phyloP scores from a whole-genome alignment of 2,797 vertebrate genomes.

The Sparus aurata region DNA sequence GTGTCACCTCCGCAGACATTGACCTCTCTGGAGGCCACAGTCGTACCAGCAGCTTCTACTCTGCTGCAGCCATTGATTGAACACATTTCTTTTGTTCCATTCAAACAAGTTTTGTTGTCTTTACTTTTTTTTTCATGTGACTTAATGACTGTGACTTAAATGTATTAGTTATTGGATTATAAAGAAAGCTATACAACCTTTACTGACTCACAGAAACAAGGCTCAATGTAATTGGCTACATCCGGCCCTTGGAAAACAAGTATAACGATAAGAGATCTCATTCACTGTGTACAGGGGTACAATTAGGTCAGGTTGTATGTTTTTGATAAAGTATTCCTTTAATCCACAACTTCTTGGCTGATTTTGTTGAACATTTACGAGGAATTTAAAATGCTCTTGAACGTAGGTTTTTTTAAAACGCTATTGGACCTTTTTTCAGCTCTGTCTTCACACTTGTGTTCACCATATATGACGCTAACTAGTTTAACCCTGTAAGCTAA shows the following conservation, averaged over 20 bases:
- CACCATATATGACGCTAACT: background rate
- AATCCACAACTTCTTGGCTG: background rate
- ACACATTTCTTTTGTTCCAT: background rate
- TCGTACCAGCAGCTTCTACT: background rate
- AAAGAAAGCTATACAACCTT: background rate
- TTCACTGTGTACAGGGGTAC: background rate
- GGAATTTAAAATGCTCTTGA: background rate
- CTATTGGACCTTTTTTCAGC: background rate
- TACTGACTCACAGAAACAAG: background rate
- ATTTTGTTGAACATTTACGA: background rate
- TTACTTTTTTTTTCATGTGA: background rate
- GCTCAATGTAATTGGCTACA: background rate
- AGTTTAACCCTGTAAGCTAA: background rate
- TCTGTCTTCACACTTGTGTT: constrained; percentile 4
- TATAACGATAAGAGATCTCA: background rate
- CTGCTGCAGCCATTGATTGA: background rate
- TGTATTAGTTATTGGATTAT: no score
- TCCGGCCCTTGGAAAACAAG: background rate
- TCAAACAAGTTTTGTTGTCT: background rate
- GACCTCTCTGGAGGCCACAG: background rate
- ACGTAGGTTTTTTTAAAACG: background rate
- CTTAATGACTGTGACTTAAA: background rate
- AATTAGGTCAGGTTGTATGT: background rate
- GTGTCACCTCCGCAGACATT: background rate
- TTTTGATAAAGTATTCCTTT: background rate